These are phyloP conservation scores for Ptychodera flava DNA, from an alignment of 35 echinoderm and acorn worm species.

Conservation along the genomic window DNA sequence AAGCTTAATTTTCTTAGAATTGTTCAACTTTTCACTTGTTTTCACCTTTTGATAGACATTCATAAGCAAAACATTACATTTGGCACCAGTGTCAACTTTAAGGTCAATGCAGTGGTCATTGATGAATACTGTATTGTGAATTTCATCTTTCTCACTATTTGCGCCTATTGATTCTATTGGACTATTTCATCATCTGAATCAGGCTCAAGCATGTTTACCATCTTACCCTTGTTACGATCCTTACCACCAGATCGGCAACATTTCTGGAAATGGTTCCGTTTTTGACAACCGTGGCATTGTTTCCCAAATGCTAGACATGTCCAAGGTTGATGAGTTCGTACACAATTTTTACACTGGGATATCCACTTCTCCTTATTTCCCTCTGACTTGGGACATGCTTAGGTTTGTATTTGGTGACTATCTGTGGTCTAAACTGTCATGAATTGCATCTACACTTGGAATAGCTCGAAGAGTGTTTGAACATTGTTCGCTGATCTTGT, in stretches of 20 bases:
- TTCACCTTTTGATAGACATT: not conserved
- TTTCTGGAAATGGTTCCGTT: constrained; percentile 26
- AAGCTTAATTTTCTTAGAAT: not conserved
- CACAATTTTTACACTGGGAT: constrained; percentile 10
- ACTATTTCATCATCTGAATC: not conserved
- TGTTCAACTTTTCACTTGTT: constrained; percentile 7
- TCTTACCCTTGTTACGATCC: not conserved
- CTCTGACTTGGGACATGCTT: too few relatives aligned
- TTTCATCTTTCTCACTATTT: constrained; percentile 22
- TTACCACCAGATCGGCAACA: not conserved
- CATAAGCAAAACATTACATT: too few relatives aligned
- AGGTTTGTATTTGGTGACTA: too few relatives aligned
- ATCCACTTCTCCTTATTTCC: too few relatives aligned
- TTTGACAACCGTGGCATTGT: constrained; percentile 25
- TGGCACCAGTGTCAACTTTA: too few relatives aligned
- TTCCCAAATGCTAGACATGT: constrained; percentile 33
- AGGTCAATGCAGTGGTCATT: not conserved
- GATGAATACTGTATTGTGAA: not conserved
- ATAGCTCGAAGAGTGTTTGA: too few relatives aligned
- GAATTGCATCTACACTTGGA: too few relatives aligned
- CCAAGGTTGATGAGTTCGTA: not conserved
- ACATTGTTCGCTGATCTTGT: too few relatives aligned
- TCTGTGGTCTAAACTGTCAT: too few relatives aligned
- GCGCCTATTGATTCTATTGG: not conserved
- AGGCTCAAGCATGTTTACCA: not conserved